Evolutionary conservation across 1,140 invertebrate species (phyloP), one percentile per base, ranked within the genome.

Genomic region (Drosophila aff.): DNA sequence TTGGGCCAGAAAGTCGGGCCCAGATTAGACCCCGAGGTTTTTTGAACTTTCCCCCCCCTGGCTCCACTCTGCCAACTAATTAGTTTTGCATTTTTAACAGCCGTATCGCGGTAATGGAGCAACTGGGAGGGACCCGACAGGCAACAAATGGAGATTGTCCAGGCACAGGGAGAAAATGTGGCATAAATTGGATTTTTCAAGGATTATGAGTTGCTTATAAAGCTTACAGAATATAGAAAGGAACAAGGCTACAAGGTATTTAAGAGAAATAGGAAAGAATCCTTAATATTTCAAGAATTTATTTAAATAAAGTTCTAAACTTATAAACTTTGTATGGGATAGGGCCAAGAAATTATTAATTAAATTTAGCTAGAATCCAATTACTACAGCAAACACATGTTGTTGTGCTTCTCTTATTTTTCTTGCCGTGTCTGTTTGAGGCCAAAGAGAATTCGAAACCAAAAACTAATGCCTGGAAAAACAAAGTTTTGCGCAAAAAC

Each of bases 81-180:
- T 81, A 82, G 79, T 82, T 82, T 82, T 81, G 78, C 78, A 81
- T 81, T 81, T 81, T 81, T 81, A 81, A 81, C 78, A 72, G 76
- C 78, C 78, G 67, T 60, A 73, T 46, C 50, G 59, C 55, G 69
- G 53, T 47, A 44, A 57, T 57, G 41, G 61, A 11, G 16, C 57
- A 59, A 46, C 21, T 40, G 46, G 53, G 53, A 57, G 38, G 53
- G 21, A 57, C 21, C 16, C 53, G 53, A 57, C 53, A 57, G 36
- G 4, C 53, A 57, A 57, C 53, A 57, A 57, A 57, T 57, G 53
- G 53, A 57, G 15, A 57, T 57, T 40, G 36, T 21, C 23, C 15
- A 11, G 10, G 15, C 53, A 57, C 53, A 11, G 21, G 6, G 21
- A 26, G 36, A 57, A 57, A 57, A 23, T 36, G 1, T 4, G 1